Percentiles rank a stretch among this genome's conserved stretches.
These are phyloP conservation scores for Cynopterus brachyotis DNA, from an alignment of 2,113 vertebrate species.

Conservation along the genomic window DNA sequence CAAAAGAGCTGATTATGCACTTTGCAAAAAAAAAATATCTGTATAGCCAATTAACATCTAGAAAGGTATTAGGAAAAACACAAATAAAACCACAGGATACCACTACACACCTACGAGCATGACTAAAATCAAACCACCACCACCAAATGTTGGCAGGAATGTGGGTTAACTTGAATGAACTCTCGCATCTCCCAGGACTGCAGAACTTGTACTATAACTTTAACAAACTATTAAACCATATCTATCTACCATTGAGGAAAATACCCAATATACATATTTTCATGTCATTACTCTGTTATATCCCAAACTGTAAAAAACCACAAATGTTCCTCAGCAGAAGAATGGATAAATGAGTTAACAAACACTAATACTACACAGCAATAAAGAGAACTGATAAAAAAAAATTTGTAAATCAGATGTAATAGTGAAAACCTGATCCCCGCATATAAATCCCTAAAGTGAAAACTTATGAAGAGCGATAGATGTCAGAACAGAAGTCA, in stretches of 20 bases:
- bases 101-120: too few species aligned
- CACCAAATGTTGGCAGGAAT: not conserved
- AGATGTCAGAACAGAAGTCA: not conserved
- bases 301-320: not conserved
- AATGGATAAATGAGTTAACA: not conserved
- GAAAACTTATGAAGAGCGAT: not conserved
- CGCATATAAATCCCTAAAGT: not conserved
- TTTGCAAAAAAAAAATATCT: not conserved
- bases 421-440: not conserved
- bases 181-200: not conserved
- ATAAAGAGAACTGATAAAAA: not conserved
- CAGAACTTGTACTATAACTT: not conserved
- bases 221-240: not conserved
- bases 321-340: not conserved
- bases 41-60: rapidly evolving
- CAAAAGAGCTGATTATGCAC: not conserved
- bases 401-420: not conserved
- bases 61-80: not conserved
- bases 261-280: rapidly evolving
- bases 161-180: not conserved
- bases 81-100: not conserved
- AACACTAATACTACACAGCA: too few species aligned
- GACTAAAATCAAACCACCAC: not conserved
- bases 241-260: not conserved
- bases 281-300: not conserved